These are phyloP conservation scores for Dasypus novemcinctus DNA, from an alignment of 2,113 vertebrate species.

Conservation along the genomic window DNA sequence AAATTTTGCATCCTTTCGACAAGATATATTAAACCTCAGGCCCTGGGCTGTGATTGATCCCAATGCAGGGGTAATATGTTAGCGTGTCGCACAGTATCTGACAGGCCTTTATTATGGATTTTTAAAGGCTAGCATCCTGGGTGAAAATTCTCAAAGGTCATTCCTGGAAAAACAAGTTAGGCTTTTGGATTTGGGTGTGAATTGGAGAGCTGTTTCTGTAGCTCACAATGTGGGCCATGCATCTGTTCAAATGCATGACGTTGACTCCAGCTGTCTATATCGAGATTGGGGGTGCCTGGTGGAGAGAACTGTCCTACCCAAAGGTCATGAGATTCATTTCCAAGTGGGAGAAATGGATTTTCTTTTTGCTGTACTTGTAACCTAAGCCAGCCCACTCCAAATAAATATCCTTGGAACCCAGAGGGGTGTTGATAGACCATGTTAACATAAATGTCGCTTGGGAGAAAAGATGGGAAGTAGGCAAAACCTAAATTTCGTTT, in stretches of 20 bases:
- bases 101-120: conserved; percentile 81
- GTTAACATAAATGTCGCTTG: neutral
- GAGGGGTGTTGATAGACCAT: neutral
- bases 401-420: neutral
- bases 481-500: neutral
- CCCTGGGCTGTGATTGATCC: conserved; percentile 80
- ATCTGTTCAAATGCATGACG: neutral
- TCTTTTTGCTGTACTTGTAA: neutral
- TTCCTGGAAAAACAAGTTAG: conserved; percentile 42
- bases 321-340: neutral
- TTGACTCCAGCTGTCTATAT: neutral
- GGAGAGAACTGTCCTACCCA: neutral
- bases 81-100: conserved; percentile 73
- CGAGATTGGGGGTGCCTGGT: neutral
- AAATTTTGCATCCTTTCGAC: conserved; percentile 77
- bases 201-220: neutral
- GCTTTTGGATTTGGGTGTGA: conserved; percentile 52
- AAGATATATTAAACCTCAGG: conserved; percentile 74
- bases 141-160: conserved; percentile 75
- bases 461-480: neutral
- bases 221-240: neutral
- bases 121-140: conserved; percentile 72
- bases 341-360: conserved; percentile 3
- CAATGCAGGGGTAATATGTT: conserved; percentile 74
- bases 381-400: neutral